Base-by-base conservation (phyloP, 1,140 invertebrate species). In the Drosophila burlai region DNA sequence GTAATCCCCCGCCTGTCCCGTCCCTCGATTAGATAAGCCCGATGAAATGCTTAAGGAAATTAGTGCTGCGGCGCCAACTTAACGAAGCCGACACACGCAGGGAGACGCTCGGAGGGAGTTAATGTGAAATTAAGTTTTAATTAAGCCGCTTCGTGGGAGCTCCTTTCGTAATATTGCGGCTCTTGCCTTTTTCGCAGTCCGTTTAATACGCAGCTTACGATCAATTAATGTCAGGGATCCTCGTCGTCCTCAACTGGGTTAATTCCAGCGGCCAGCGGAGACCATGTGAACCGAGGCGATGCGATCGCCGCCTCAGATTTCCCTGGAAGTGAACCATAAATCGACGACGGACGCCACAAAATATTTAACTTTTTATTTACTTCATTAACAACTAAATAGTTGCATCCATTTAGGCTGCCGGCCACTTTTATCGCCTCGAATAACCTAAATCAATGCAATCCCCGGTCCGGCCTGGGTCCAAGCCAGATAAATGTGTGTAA, bases 331-430 rank as follows among this genome's bases (percentile, higher is more conserved):
- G 29, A 45, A 31, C 42, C 57, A 78, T 74, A 74, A 85, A 84
- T 69, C 60, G 60, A 29, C 8, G 26, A 29, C 45, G 50, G 50
- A 24, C 21, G 54, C 52, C 46, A 76, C 68, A 75, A 85, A 78
- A 78, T 82, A 80, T 80, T 86, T 66, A 69, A 80, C 55, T 76
- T 85, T 55, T 90, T 77, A 85, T 82, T 85, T 85, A 66, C 81
- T 82, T 90, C 83, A 90, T 90, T 90, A 90, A 90, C 79, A 80
- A 91, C 82, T 90, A 90, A 90, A 85, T 90, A 85, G 81, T 85
- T 89, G 80, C 66, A 80, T 57, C 54, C 54, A 57, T 57, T 57
- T 57, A 57, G 54, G 55, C 60, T 42, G 76, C 84, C 65, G 80
- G 59, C 75, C 61, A 80, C 81, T 90, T 89, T 89, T 89, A 89